Base-by-base conservation (phyloP, 1,140 invertebrate species). In the Epicauta chinensis region DNA sequence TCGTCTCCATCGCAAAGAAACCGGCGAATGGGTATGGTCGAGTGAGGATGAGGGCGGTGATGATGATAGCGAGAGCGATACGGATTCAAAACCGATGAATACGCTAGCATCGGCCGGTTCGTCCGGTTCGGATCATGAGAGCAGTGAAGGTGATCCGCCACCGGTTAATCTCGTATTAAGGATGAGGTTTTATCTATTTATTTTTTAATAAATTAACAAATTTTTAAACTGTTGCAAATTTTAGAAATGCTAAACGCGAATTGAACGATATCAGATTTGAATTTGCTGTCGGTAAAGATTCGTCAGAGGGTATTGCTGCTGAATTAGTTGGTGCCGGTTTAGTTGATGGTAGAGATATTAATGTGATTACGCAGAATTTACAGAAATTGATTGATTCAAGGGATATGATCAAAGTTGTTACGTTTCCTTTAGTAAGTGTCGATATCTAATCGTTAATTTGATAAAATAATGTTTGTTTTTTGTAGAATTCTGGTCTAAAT, bases 21-120 rank as follows among this genome's bases (percentile, higher is more conserved):
- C 93, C n/a, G 93, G 93, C 2, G 91, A 94, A 66, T 98, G 94
- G 94, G 91, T 97, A 12, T 97, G 93, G 93, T 95, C 92, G n/a
- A 93, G 90, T 53, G 93, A 89, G 61, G 83, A 86, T 60, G 82
- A 88, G 70, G 92, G 87, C 54, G 83, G 84, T 53, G 82, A 86
- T 64, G 73, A 71, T 12, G 73, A 64, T 17, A 78, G 76, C 49
- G 76, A 75, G 6, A 78, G 77, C 9, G 78, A 79, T 53, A 71
- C 67, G 51, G 68, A 70, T 51, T 69, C 72, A 31, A 73, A 74
- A 58, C 75, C 74, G 7, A 73, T 76, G 67, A 76, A 76, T 56
- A 73, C 71, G 35, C 59, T 75, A 47, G 67, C 63, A 14, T 66
- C 92, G 89, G 90, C 94, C 15, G 96, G 93, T 89, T 94, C 91